Base-by-base conservation (phyloP, 2,113 vertebrate genomes). In the Conger conger region DNA sequence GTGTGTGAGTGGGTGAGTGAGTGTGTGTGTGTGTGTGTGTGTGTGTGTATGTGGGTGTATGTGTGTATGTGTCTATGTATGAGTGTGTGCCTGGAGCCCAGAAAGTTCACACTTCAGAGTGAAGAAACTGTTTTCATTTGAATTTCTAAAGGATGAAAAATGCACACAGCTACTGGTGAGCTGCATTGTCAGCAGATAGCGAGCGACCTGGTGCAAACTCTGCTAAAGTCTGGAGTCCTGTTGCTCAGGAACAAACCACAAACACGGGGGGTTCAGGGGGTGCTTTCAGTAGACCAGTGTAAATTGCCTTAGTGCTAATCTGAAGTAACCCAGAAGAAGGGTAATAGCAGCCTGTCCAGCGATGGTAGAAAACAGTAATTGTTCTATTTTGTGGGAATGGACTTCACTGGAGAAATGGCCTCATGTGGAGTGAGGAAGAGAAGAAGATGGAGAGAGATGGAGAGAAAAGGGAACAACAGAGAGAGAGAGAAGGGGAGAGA, bases 341-440 rank as follows among this genome's bases (percentile, higher is more conserved):
- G 36, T 73, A 73, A 73, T 38, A 36, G 23, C 17, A 40, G 77
- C 38, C 15, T 79, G 35, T 68, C 42, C n/a, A 6, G 45, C n/a
- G 79, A 27, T 45, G 20, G 53, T 68, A 27, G 57, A 73, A 85
- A 85, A 68, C 16, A 27, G 77, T 81, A 85, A 80, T 73, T 68
- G 79, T 50, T 76, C 23, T 76, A 60, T 35, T 40, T 27, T 76
- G 23, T 33, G 54, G 16, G 57, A 42, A 80, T n/a, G 8, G 1
- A 23, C 79, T 23, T 33, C 23, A 20, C 30, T 23, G 33, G 37
- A 83, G 35, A 73, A 5, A 73, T 38, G 38, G 37, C 45, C 30
- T 13, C 16, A 23, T 27, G 18, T 11, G 35, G 1, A 38, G 36
- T 30, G 15, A 63, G 27, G 57, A 30, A 20, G 15, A 27, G 11